Base-by-base conservation (phyloP, 2,888 invertebrate species). In the Rutpela maculata region DNA sequence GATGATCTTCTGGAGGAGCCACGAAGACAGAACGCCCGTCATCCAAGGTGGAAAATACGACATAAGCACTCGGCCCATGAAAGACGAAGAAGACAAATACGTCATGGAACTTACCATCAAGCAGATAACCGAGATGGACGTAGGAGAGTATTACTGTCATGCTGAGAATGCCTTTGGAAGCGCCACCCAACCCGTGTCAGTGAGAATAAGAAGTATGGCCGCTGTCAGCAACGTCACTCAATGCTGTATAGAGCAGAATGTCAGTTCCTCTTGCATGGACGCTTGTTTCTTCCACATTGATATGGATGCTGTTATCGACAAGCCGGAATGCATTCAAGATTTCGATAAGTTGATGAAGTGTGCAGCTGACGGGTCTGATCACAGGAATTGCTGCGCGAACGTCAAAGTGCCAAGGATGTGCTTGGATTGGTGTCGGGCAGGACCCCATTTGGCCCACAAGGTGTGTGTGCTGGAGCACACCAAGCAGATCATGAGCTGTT, bases 311-410 rank as follows among this genome's bases (percentile, higher is more conserved):
- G 95, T 96, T 63, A 94, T 95, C 88, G 95, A 95, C 89, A 92
- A 93, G 62, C 95, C 95, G 0, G 94, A 95, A 86, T 97, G 96
- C 88, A 93, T 96, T 86, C 92, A 93, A 78, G 96, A 96, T 89
- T 95, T 96, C 86, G 95, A 96, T 88, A 96, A 96, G 86, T 91
- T 96, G 69, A 96, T 96, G 95, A 94, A 93, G 86, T 97, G 97
- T 86, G 96, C 96, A 0, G 95, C 96, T 0, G 95, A 95, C 84
- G 94, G 94, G 7, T 94, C 92, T 83, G 97, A 97, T 88, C 97
- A 97, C 89, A 92, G 96, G 60, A 93, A 94, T 79, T 97, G 97
- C 87, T 97, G 97, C 88, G 94, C 95, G 0, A 93, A 94, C 19
- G 93, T 93, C 90, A 94, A 95, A 63, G 96, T 97, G 0, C 96